Evolutionary conservation across 2,113 vertebrate genomes (phyloP), one percentile per base, ranked within the genome.

Genomic region (Nyctibius bracteatus): DNA sequence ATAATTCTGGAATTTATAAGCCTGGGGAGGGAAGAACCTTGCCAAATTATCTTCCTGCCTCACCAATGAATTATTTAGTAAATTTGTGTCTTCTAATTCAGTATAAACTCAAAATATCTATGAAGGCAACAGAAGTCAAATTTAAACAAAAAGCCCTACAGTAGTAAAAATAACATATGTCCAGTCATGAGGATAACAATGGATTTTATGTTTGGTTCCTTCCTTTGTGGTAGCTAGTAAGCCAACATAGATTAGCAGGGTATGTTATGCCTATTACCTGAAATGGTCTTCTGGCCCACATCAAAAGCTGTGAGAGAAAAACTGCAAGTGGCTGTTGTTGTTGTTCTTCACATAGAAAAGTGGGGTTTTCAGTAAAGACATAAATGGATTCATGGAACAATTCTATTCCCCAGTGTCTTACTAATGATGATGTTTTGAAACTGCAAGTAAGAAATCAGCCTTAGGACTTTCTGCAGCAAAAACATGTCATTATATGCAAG

Each of bases 401-500:
- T 90, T 95, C 85, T 90, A 92, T 94, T 96, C 91, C 86, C 78
- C 30, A 52, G 90, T 65, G 94, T 74, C 51, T 88, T 87, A 35
- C 94, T 96, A 93, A 96, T 93, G 68, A 95, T 59, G 85, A 54
- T 96, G 94, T 96, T 94, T 95, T 95, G 84, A 85, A 96, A 88
- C 81, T 85, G 58, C 80, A 81, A 90, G 80, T 81, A 89, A 86
- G 65, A 94, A 94, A 81, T 84, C 54, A 94, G 87, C 91, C 96
- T 92, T 78, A 92, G 92, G 94, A 94, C 54, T 94, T 96, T 88
- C 55, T 88, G 51, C 47, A 89, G 65, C 84, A 96, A 97, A 93
- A 97, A 93, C 92, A 94, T 97, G 55, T 97, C 66, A 97, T 97
- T 97, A 97, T 96, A 84, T 90, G 61, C 79, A 93, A 87, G 80